Percentiles rank a stretch among this genome's conserved stretches.
Evolutionary conservation across 2,113 vertebrate genomes (phyloP).

Genomic region (Pygoscelis adeliae): DNA sequence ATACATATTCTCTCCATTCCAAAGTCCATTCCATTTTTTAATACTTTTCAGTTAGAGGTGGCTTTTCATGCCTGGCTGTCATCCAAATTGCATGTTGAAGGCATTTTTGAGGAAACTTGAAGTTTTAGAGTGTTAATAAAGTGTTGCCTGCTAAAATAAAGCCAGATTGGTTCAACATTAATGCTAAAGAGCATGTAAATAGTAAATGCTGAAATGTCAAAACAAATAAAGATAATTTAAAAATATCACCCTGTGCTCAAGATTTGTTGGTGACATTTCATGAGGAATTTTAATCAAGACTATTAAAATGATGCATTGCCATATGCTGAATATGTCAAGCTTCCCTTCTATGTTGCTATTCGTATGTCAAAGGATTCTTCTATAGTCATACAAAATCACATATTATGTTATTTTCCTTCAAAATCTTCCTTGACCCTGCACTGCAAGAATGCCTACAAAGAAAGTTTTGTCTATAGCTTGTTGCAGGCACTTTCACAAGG

Average conservation of each 20-base stretch:
- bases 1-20: neutral
- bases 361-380: neutral
- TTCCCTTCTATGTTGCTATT: neutral
- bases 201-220: neutral
- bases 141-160: neutral
- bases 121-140: neutral
- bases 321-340: neutral
- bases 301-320: neutral
- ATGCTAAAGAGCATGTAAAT: neutral
- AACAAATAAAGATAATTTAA: neutral
- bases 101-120: neutral
- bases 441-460: neutral
- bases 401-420: neutral
- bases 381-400: neutral
- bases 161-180: neutral
- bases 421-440: neutral
- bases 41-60: neutral
- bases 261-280: neutral
- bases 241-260: neutral
- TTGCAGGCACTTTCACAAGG: neutral
- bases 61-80: constrained; percentile 11
- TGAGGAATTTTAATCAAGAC: neutral
- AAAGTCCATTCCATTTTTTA: neutral
- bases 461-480: neutral
- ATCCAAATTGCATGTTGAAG: neutral